Evolutionary conservation across 2,797 vertebrate genomes (phyloP).

Genomic region (Cetoscarus ocellatus): DNA sequence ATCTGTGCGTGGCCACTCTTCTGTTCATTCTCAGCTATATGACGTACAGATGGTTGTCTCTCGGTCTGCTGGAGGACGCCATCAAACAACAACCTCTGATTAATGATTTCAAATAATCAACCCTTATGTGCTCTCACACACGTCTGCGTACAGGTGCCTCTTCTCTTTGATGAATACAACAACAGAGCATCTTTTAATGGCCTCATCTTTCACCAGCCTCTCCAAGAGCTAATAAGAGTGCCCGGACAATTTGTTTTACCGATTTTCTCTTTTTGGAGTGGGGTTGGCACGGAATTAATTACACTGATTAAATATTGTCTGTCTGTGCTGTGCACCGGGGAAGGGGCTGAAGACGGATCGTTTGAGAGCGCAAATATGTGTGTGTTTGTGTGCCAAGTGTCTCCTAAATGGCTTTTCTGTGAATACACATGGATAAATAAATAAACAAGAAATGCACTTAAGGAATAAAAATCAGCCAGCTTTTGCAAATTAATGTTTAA

Average conservation of each 20-base stretch:
- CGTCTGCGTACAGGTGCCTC: conserved; percentile 68
- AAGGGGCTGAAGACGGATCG: conserved; percentile 51
- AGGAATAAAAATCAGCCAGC: background rate
- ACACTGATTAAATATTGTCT: conserved; percentile 85
- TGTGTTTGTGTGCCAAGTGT: conserved; percentile 32
- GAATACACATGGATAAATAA: conserved; percentile 47
- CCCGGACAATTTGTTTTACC: conserved; percentile 79
- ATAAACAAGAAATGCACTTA: conserved; percentile 34
- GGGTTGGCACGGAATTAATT: conserved; percentile 82
- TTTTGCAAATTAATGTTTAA: conserved; percentile 25
- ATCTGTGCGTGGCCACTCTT: background rate
- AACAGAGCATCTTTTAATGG: conserved; percentile 72
- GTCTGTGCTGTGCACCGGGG: conserved; percentile 56
- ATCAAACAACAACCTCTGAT: conserved; percentile 61
- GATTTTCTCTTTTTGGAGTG: conserved; percentile 80
- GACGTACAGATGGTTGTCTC: conserved; percentile 17
- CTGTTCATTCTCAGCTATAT: conserved; percentile 12
- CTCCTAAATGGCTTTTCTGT: conserved; percentile 55
- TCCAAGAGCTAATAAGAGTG: conserved; percentile 78
- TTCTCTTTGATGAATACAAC: conserved; percentile 76
- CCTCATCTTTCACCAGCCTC: conserved; percentile 78
- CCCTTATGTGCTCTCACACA: conserved; percentile 19
- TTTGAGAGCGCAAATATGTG: background rate
- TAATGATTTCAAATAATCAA: conserved; percentile 68
- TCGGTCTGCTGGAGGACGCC: conserved; percentile 13